Evolutionary conservation across 2,113 vertebrate species (phyloP), one percentile per base, ranked within the genome.

Genomic region (Laticauda laticaudata): DNA sequence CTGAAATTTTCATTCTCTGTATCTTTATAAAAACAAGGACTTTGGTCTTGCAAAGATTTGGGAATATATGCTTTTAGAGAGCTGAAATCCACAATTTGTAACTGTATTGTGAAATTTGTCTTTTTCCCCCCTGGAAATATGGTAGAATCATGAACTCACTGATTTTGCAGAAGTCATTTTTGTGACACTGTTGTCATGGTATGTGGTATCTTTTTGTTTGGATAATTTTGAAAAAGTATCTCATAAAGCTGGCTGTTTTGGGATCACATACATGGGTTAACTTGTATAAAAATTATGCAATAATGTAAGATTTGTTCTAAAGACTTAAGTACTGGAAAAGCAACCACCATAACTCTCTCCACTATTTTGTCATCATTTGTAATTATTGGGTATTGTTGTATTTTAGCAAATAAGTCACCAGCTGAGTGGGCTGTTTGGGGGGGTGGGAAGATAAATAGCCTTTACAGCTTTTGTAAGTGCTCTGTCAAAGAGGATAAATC

Each of bases 1-100:
- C 29, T 96, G 90, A 91, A 94, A 55, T 48, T 90, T 56, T 95
- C 87, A 91, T 92, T 89, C 59, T 86, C 95, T 92, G 81, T 24
- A 95, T 54, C 24, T 86, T 56, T 48, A 95, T 53, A 93, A 94
- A 93, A 12, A n/a, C 1, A 24, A 15, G 48, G 88, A 69, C 94
- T 95, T 48, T 61, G 59, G 24, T 61, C 24, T 93, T 93, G 15
- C 92, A 93, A 89, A 90, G 81, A 91, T 45, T 0, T 86, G 0
- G 75, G 92, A n/a, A 43, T 24, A 90, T 89, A 89, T 53, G 2
- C 15, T 12, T 51, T 54, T 54, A 23, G 26, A 55, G 29, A 12
- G 34, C 26, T 90, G 45, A 51, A 34, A 56, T 34, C 56, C 56
- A 81, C 55, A 14, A 34, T 53, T 69, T 61, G 86, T 85, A 86